Conservation (phyloP, 1,140 invertebrate genomes). For the Neodiprion lecontei region DNA sequence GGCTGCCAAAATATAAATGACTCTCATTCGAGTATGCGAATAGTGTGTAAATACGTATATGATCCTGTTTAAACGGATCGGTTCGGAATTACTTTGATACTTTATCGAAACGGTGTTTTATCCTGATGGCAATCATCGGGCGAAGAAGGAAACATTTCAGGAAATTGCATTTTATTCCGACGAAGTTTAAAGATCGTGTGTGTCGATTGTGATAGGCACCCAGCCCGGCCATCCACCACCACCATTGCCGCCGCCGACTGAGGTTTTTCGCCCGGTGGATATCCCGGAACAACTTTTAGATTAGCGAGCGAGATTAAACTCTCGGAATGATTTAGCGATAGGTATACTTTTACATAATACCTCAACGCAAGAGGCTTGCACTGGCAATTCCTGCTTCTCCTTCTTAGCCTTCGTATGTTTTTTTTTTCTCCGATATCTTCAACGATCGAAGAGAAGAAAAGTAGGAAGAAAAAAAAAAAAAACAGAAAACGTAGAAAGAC, state of each 20-base stretch:
- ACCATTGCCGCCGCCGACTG: neutral
- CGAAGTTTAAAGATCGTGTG: constrained; percentile 7
- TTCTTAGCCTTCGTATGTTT: too few species aligned
- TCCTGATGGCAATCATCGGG: neutral
- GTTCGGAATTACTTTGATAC: neutral
- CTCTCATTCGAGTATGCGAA: neutral
- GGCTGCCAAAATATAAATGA: too few species aligned
- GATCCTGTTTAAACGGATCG: neutral
- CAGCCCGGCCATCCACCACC: neutral
- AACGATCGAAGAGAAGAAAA: too few species aligned
- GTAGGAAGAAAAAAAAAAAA: too few species aligned
- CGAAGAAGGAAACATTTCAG: neutral
- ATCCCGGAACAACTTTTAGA: constrained; percentile 5
- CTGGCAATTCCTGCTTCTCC: too few species aligned
- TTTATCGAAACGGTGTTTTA: neutral
- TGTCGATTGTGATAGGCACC: neutral
- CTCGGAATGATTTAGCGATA: neutral
- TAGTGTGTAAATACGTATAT: neutral
- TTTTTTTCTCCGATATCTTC: too few species aligned
- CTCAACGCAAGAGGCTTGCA: too few species aligned
- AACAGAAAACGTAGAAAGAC: too few species aligned
- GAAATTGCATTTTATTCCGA: constrained; percentile 1
- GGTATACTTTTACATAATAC: neutral
- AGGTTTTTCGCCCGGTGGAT: neutral
- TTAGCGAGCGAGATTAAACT: neutral